Conservation (phyloP, 2,888 invertebrate species). For the Trissolcus japonicus region DNA sequence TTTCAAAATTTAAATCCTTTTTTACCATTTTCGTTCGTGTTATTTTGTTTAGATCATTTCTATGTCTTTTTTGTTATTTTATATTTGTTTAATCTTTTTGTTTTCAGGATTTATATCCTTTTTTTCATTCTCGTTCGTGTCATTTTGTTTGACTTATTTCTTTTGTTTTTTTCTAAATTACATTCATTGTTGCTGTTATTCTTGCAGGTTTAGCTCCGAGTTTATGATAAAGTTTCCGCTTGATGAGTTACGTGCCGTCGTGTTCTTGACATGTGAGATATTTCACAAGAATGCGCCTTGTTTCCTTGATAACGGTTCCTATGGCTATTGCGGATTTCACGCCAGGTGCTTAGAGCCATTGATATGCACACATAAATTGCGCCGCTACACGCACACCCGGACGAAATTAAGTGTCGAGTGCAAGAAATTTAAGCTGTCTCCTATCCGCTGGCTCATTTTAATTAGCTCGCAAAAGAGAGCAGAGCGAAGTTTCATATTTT, state of each 20-base stretch:
- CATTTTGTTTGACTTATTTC: neutral
- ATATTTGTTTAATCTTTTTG: too few relatives aligned
- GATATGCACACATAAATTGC: conserved; percentile 48
- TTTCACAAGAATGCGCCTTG: conserved; percentile 52
- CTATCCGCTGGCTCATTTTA: too few relatives aligned
- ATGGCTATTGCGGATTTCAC: conserved; percentile 53
- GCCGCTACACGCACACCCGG: neutral
- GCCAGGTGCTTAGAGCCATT: conserved; percentile 53
- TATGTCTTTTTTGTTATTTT: neutral
- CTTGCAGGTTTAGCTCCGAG: conserved; percentile 22
- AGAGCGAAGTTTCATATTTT: neutral
- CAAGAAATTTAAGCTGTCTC: too few relatives aligned
- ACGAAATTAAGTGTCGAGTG: neutral
- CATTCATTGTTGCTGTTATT: neutral
- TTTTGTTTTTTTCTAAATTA: neutral
- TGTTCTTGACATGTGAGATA: conserved; percentile 49
- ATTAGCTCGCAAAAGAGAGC: too few relatives aligned
- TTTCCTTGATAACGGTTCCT: conserved; percentile 54
- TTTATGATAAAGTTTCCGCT: conserved; percentile 38
- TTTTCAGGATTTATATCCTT: too few relatives aligned
- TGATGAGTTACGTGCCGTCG: conserved; percentile 45
- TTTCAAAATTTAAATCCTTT: too few relatives aligned
- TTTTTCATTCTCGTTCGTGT: too few relatives aligned
- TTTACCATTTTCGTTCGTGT: too few relatives aligned
- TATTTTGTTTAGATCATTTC: too few relatives aligned